Conservation (phyloP, 2,888 invertebrate genomes). For the Phoronis australis region DNA sequence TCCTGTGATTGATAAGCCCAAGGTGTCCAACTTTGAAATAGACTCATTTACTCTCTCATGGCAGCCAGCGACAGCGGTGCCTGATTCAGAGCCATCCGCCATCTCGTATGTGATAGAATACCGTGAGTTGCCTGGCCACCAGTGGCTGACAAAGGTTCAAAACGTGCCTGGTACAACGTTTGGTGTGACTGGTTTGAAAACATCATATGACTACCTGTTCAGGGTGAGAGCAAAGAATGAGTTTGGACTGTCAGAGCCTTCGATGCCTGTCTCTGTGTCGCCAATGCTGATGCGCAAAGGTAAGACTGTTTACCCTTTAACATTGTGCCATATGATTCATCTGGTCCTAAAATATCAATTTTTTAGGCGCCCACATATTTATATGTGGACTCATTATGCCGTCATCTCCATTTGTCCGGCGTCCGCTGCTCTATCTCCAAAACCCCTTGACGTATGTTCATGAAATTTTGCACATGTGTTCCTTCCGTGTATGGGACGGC, state of each 20-base stretch:
- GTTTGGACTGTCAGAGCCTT: slow-evolving; percentile 93
- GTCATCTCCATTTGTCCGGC: too few relatives aligned
- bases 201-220: slow-evolving; percentile 92
- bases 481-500: too few relatives aligned
- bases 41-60: slow-evolving; percentile 34
- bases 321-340: too few relatives aligned
- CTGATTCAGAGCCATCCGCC: slow-evolving; percentile 31
- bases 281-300: too few relatives aligned
- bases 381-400: too few relatives aligned
- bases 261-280: slow-evolving; percentile 83
- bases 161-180: slow-evolving; percentile 33
- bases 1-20: slow-evolving; percentile 32
- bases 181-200: slow-evolving; percentile 61
- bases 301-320: too few relatives aligned
- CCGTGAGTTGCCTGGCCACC: slow-evolving; percentile 79
- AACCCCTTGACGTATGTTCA: too few relatives aligned
- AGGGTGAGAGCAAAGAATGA: slow-evolving; percentile 93
- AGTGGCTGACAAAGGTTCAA: slow-evolving; percentile 75
- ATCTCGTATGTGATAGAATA: slow-evolving; percentile 39
- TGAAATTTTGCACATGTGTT: too few relatives aligned
- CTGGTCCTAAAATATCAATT: too few relatives aligned
- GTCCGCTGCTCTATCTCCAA: too few relatives aligned
- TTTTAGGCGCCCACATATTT: too few relatives aligned
- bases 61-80: slow-evolving; percentile 32
- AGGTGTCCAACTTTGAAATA: slow-evolving; percentile 23